Percentiles rank a stretch among this genome's conserved stretches.
Conservation (phyloP, 2,888 invertebrate species). For the Hecatera dysodea region DNA sequence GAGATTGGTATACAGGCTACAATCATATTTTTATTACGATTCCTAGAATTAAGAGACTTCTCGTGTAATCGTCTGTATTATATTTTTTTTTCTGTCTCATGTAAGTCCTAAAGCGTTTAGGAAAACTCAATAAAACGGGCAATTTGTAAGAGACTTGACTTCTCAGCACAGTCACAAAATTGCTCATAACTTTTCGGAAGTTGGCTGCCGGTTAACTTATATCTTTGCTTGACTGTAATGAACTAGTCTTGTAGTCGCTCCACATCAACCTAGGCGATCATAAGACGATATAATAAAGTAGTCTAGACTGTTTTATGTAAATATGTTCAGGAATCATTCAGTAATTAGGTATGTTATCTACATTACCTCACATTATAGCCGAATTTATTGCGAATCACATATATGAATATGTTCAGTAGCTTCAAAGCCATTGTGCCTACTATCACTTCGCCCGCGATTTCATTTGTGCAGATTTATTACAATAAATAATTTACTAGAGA, state of each 20-base stretch:
- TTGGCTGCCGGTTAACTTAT: background rate
- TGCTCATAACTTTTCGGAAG: background rate
- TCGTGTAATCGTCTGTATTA: background rate
- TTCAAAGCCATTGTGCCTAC: background rate
- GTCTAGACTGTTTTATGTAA: conserved; percentile 59
- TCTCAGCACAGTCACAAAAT: background rate
- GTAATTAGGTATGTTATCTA: background rate
- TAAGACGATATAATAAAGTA: conserved; percentile 23
- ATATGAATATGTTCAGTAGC: background rate
- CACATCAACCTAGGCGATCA: conserved; percentile 48
- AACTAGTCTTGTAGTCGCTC: conserved; percentile 30
- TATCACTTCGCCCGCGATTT: too few species aligned
- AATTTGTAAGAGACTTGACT: background rate
- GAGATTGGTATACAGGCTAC: background rate
- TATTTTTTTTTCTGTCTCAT: background rate
- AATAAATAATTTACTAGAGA: too few species aligned
- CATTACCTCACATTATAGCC: background rate
- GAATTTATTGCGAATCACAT: background rate
- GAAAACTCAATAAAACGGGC: background rate
- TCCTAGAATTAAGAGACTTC: background rate
- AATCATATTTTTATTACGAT: background rate
- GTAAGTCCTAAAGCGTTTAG: background rate
- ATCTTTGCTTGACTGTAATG: conserved; percentile 24
- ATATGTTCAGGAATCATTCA: conserved; percentile 11
- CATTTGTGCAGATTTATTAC: background rate